Evolutionary conservation across 2,113 vertebrate species (phyloP), one percentile per base, ranked within the genome.

Genomic region (Notarius lentiginosus): DNA sequence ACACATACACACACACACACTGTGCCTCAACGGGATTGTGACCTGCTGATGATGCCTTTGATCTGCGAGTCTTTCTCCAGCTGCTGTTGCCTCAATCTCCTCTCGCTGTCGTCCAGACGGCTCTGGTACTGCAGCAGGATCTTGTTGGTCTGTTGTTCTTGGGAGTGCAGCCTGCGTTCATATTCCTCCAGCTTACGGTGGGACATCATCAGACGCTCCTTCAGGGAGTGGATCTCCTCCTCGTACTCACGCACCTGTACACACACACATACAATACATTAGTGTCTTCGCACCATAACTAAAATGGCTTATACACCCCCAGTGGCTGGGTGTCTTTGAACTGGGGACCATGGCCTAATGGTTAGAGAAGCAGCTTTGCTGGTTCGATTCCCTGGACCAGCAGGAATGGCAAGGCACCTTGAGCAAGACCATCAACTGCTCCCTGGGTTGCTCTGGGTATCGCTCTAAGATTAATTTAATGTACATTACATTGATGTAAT

Each of bases 41-140:
- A 97, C 98, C 98, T 99, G 97, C 93, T 97, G 89, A 99, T 97
- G 95, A 99, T 99, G 95, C 97, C 98, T 95, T 98, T 98, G 94
- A 99, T 98, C 95, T 99, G 98, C 0, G 94, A 96, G 91, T 99
- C 98, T 92, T 99, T 99, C 92, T 99, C 98, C 63, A 96, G 34
- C 92, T 99, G 98, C 92, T 99, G 97, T 94, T 96, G 96, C 84
- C 97, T 93, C 22, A 99, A 96, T 24, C 97, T 94, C 22, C 97
- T 95, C 94, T 99, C 98, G 0, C 97, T 99, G 94, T 97, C 96
- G n/a, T 99, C 97, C 92, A 99, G 96, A 0, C 98, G 96, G 86
- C 92, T 95, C 95, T 99, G 98, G 89, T 99, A 99, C 94, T 98
- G 97, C 93, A 95, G 95, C 85, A 98, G 95, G 92, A 99, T 99